Percentiles rank a stretch among this genome's conserved stretches.
These are phyloP conservation scores for Marisa cornuarietis DNA, from an alignment of 1,140 invertebrate genomes.

Conservation along the genomic window DNA sequence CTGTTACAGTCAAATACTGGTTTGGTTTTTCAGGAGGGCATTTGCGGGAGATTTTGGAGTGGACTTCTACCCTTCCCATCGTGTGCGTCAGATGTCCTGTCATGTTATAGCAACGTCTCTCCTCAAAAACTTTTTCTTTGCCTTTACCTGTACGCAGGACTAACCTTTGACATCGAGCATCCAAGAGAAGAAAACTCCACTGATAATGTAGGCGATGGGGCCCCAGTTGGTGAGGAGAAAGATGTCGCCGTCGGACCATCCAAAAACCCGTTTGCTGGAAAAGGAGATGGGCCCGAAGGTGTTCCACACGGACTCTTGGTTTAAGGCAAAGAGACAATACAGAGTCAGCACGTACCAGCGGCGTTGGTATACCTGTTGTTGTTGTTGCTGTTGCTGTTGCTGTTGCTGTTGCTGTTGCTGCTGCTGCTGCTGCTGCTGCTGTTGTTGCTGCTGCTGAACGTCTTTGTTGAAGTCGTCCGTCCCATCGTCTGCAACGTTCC, in stretches of 20 bases:
- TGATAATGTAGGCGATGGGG: constrained; percentile 66
- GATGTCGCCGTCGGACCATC: constrained; percentile 64
- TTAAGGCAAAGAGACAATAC: constrained; percentile 21
- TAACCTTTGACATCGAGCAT: constrained; percentile 51
- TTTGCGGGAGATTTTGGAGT: not conserved
- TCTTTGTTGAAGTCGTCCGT: no score
- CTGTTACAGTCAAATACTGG: no score
- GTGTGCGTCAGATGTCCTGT: not conserved
- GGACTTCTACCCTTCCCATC: not conserved
- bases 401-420: no score
- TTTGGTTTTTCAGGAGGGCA: not conserved
- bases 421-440: no score
- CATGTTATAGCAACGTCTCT: no score
- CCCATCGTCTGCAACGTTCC: no score
- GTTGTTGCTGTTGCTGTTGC: no score
- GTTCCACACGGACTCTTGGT: constrained; percentile 63
- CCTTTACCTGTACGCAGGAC: not conserved
- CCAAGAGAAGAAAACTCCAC: constrained; percentile 67
- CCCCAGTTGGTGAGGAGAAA: constrained; percentile 69
- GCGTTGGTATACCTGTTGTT: constrained; percentile 27
- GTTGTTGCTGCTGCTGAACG: no score
- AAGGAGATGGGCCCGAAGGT: constrained; percentile 68
- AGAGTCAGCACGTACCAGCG: constrained; percentile 36
- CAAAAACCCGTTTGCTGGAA: constrained; percentile 64
- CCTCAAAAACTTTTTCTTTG: not conserved